Evolutionary conservation across 2,113 vertebrate genomes (phyloP), one percentile per base, ranked within the genome.

Genomic region (Lutjanus erythropterus): DNA sequence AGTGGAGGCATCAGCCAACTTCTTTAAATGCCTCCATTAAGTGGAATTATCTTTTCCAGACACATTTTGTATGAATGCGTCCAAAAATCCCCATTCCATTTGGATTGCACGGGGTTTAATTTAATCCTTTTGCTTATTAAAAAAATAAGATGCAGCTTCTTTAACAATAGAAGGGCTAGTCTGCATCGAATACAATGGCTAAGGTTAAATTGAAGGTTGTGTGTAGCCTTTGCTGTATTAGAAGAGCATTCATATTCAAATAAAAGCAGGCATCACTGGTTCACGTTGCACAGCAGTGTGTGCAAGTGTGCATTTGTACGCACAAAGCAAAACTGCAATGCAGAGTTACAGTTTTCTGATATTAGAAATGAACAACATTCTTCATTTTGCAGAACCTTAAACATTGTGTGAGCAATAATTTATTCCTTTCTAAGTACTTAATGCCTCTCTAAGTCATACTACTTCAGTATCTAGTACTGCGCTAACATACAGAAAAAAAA

Each of bases 191-290:
- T 91, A 92, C 94, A 94, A 94, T 95, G 90, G 93, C 80, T 83
- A 92, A 92, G 94, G 94, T 94, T 95, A 95, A 95, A 95, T 92
- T 94, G 90, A 93, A 91, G 91, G 92, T 93, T 94, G 90, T 91
- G 87, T 91, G 86, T 83, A 92, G 90, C 91, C 86, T 93, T 91
- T 92, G 85, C 93, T 92, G 83, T 91, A 86, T 92, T 81, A 88
- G 83, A 87, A 41, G 67, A 83, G 80, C 85, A 92, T 93, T 93
- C 92, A 93, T 91, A 92, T 94, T 93, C 81, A 93, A 93, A 95
- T 94, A 83, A 83, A 83, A 85, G 76, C 68, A 82, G 84, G 76
- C 86, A 71, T 70, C 56, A 81, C 56, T 74, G 58, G 58, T 83
- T 78, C 75, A 31, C 79, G 56, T 68, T 76, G 81, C 83, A 84